Percentiles rank a stretch among this genome's conserved stretches.
Conservation (phyloP, 1,140 invertebrate genomes). For the Eriocheir sinensis region DNA sequence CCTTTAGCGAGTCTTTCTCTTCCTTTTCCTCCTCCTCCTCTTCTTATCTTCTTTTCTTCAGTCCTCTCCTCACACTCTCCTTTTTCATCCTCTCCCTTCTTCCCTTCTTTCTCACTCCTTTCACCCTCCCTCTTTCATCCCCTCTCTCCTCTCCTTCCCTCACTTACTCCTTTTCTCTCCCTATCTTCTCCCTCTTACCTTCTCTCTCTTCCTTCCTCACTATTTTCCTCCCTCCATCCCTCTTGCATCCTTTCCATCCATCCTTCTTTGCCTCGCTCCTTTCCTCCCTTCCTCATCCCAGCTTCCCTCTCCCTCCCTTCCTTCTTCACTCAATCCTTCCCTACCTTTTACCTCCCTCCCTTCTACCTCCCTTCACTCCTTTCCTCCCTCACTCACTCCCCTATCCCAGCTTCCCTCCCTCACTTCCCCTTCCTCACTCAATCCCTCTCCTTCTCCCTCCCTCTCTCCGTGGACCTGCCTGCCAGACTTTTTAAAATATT, state of each 20-base stretch:
- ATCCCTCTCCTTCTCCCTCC: not conserved
- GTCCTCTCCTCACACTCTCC: not conserved
- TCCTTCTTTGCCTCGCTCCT: too few relatives aligned
- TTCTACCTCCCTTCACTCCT: too few relatives aligned
- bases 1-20: not conserved
- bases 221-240: too few relatives aligned
- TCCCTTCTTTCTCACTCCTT: too few relatives aligned
- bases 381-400: not conserved
- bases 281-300: not conserved
- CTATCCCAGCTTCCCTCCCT: too few relatives aligned
- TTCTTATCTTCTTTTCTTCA: too few relatives aligned
- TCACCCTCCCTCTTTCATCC: not conserved
- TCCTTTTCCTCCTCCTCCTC: too few relatives aligned
- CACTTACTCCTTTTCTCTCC: not conserved
- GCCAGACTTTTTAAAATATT: slow-evolving; percentile 44
- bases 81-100: too few relatives aligned
- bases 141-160: not conserved
- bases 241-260: too few relatives aligned
- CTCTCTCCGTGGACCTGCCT: not conserved
- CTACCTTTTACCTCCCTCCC: too few relatives aligned
- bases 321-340: too few relatives aligned
- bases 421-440: not conserved
- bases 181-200: not conserved
- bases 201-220: not conserved
- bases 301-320: too few relatives aligned